Base-by-base conservation (phyloP, 2,888 invertebrate species). In the Tinea semifulvella region DNA sequence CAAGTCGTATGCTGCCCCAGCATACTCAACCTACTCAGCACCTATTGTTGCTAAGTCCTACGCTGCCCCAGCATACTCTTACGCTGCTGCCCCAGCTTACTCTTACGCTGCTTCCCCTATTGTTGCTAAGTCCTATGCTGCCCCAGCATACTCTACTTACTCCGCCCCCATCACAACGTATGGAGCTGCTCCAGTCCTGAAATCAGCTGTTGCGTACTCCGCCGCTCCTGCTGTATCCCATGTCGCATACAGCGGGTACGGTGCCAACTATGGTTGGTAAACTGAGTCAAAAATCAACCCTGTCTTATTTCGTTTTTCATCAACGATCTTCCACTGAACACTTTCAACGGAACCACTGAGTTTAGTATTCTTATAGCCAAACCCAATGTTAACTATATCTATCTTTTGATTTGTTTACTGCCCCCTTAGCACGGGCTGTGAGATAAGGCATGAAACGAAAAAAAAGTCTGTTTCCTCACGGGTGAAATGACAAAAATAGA, bases 221-320 rank as follows among this genome's bases (percentile, higher is more conserved):
- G 22, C 20, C 16, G 62, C 8, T 55, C 56, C 51, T n/a, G 36
- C 36, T 10, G 49, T 51, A 18, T 47, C 55, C 17, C 53, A 51
- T 10, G 50, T 50, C 11, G 48, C 52, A 10, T 50, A 84, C 65
- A 69, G 72, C 46, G 84, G 84, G 46, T 68, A 81, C 46, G 84
- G 84, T 49, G 73, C 77, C 25, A 71, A 77, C 47, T 85, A 83
- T 58, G 75, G 63, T 16, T 84, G 72, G 68, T 84, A 76, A 73
- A 43, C 36, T 31, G 31, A 31, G 13, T n/a, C 31, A 6, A 13
- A 31, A 31, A n/a, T n/a, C n/a, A n/a, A n/a, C n/a, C n/a, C n/a
- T n/a, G n/a, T n/a, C n/a, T n/a, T n/a, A n/a, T n/a, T n/a, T n/a
- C n/a, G n/a, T n/a, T n/a, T n/a, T n/a, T n/a, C n/a, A n/a, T n/a